phyloP scores from a whole-genome alignment of 2,113 vertebrate species.

The Cyprinodon brontotheroides region DNA sequence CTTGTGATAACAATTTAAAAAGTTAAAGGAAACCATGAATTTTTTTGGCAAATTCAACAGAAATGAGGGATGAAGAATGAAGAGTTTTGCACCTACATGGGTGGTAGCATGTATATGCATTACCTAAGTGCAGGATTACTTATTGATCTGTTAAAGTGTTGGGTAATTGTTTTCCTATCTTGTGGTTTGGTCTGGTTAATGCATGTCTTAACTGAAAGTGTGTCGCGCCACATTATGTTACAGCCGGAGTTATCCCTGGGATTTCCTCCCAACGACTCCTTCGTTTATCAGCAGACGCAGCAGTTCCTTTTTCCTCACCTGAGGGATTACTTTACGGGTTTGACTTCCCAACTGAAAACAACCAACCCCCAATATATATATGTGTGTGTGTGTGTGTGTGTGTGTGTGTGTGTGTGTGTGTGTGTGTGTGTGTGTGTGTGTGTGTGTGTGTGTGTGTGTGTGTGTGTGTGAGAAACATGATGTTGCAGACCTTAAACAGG shows the following conservation, averaged over 20 bases:
- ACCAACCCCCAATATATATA: background rate
- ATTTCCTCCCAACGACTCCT: conserved; percentile 68
- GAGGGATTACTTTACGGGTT: conserved; percentile 49
- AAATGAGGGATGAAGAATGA: background rate
- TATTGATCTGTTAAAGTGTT: conserved; percentile 44
- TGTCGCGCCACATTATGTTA: conserved; percentile 46
- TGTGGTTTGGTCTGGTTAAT: conserved; percentile 47
- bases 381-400: background rate
- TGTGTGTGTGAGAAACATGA: background rate
- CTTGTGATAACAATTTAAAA: background rate
- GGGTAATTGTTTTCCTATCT: conserved; percentile 43
- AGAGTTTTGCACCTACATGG: conserved; percentile 20
- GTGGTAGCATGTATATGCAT: conserved; percentile 40
- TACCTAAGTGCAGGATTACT: conserved; percentile 51
- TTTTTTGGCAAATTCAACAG: background rate
- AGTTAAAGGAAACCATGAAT: background rate
- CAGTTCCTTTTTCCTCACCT: conserved; percentile 57
- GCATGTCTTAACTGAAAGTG: conserved; percentile 55
- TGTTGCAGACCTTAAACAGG: background rate
- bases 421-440: conserved; percentile 10
- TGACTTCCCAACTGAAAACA: conserved; percentile 42
- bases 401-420: no score
- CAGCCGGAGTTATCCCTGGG: conserved; percentile 56
- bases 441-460: background rate
- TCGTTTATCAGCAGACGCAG: conserved; percentile 34